Percentiles rank a stretch among this genome's conserved stretches.
Evolutionary conservation across 2,113 vertebrate species (phyloP).

Genomic region (Gavialis gangeticus): DNA sequence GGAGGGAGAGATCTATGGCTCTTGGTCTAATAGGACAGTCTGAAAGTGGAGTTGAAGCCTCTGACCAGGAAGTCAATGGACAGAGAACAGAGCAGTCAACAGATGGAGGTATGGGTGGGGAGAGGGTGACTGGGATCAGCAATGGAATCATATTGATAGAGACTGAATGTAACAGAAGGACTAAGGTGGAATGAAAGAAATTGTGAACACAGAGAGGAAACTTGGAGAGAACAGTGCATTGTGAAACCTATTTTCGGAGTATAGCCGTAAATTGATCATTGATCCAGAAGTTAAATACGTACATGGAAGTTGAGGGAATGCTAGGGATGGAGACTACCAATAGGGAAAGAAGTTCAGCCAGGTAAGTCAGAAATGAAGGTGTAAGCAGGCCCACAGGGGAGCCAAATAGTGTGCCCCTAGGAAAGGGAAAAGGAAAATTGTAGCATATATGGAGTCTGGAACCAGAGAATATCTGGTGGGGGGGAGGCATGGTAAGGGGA

Average conservation of each 20-base stretch:
- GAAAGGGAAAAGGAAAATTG: neutral
- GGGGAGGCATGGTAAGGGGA: neutral
- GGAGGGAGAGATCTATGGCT: neutral
- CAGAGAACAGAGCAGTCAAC: neutral
- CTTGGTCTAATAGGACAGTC: neutral
- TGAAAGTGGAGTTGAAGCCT: neutral
- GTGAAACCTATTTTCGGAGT: no score
- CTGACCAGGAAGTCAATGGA: neutral
- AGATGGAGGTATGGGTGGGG: no score
- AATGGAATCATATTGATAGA: neutral
- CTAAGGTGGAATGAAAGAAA: neutral
- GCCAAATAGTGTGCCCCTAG: neutral
- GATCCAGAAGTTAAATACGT: neutral
- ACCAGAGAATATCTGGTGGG: neutral
- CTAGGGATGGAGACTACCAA: neutral
- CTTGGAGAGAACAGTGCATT: neutral
- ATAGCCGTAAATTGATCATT: no score
- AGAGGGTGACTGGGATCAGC: neutral
- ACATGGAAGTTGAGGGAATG: neutral
- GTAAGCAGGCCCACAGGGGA: neutral
- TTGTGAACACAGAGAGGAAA: neutral
- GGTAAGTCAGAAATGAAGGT: neutral
- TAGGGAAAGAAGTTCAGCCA: neutral
- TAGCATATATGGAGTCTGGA: neutral
- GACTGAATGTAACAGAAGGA: neutral